Conservation (phyloP, 2,797 vertebrate species). For the Myioborus miniatus region DNA sequence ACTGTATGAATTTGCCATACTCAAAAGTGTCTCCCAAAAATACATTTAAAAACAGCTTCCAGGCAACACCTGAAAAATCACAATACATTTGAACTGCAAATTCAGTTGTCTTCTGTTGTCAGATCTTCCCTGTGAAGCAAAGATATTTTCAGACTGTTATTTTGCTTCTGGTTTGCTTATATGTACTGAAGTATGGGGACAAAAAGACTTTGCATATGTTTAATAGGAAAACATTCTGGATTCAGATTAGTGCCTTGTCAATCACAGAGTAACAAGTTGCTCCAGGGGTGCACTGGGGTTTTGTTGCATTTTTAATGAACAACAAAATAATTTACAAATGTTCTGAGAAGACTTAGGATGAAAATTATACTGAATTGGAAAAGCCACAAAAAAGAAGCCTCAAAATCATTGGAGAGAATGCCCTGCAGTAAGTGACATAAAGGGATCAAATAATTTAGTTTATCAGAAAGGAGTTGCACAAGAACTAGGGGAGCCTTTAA, state of each 20-base stretch:
- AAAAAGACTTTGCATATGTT: neutral
- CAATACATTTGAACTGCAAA: neutral
- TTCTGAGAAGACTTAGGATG: neutral
- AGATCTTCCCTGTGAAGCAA: neutral
- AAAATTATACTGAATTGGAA: neutral
- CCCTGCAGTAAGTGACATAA: neutral
- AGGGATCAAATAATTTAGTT: neutral
- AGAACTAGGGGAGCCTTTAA: neutral
- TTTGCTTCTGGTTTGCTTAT: neutral
- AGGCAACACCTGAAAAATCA: neutral
- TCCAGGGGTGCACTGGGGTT: neutral
- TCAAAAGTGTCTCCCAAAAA: neutral
- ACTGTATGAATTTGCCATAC: neutral
- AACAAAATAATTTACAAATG: neutral
- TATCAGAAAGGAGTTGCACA: neutral
- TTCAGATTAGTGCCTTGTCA: neutral
- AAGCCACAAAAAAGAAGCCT: neutral
- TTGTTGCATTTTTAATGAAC: slow-evolving; percentile 1
- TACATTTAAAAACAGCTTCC: neutral
- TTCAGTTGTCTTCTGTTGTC: neutral
- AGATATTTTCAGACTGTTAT: neutral
- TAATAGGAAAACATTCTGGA: neutral
- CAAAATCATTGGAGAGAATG: neutral
- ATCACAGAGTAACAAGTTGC: neutral
- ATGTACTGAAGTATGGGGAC: neutral